phyloP scores from a whole-genome alignment of 2,797 vertebrate species.

The Tapera naevia region DNA sequence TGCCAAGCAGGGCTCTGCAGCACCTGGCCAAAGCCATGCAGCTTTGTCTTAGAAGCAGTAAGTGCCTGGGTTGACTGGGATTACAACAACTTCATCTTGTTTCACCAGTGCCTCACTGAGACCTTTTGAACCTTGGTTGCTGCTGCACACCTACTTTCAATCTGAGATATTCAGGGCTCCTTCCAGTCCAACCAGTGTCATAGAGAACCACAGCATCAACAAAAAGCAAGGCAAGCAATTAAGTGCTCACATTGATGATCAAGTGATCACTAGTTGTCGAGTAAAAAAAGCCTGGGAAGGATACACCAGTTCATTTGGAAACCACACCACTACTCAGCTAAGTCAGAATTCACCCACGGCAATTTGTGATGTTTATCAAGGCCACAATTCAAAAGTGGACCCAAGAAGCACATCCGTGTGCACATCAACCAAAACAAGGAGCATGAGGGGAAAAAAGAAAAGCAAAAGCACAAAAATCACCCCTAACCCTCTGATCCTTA shows the following conservation, averaged over 20 bases:
- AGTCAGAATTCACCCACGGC: too few relatives aligned
- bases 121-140: background rate
- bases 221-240: background rate
- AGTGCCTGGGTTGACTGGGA: background rate
- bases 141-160: background rate
- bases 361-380: background rate
- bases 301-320: background rate
- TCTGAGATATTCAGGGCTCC: rapidly evolving
- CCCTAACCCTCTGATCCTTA: background rate
- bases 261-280: background rate
- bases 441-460: background rate
- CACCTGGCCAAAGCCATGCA: background rate
- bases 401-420: background rate
- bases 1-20: background rate
- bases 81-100: background rate
- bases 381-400: background rate
- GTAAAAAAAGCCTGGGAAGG: background rate
- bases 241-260: rapidly evolving
- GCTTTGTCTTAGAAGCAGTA: background rate
- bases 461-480: background rate
- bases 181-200: background rate
- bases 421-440: background rate
- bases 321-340: too few relatives aligned
- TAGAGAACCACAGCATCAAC: background rate
- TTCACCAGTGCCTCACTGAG: background rate